Conservation (phyloP, 2,113 vertebrate species). For the Cheilinus undulatus region DNA sequence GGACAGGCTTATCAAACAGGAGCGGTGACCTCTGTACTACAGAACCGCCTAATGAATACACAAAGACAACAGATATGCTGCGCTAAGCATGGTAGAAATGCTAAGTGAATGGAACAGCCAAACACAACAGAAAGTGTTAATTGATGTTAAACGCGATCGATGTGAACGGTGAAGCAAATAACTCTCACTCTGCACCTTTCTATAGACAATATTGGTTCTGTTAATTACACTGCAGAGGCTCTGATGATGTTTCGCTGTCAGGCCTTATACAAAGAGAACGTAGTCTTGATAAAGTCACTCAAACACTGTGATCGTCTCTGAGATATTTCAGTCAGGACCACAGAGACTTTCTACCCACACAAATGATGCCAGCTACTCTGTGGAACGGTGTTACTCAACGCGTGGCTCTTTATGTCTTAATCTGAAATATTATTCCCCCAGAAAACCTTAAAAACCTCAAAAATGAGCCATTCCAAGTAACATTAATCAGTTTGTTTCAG, state of each 20-base stretch:
- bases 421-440: neutral
- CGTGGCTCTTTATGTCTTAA: too few species aligned
- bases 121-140: constrained; percentile 48
- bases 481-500: too few species aligned
- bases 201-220: constrained; percentile 21
- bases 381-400: too few species aligned
- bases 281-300: neutral
- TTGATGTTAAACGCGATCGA: constrained; percentile 58
- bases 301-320: neutral
- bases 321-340: neutral
- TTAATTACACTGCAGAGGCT: constrained; percentile 1
- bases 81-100: constrained; percentile 39
- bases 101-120: constrained; percentile 31
- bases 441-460: too few species aligned
- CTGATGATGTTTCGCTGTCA: neutral
- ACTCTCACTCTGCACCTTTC: constrained; percentile 9
- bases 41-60: constrained; percentile 56
- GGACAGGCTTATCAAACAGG: constrained; percentile 64
- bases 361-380: too few species aligned
- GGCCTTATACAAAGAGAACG: neutral
- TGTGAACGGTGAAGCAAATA: constrained; percentile 19
- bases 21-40: constrained; percentile 46
- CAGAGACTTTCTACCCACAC: neutral
- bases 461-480: too few species aligned
- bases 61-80: constrained; percentile 47